phyloP scores from a whole-genome alignment of 2,888 invertebrate genomes.

The Melipona beecheii region DNA sequence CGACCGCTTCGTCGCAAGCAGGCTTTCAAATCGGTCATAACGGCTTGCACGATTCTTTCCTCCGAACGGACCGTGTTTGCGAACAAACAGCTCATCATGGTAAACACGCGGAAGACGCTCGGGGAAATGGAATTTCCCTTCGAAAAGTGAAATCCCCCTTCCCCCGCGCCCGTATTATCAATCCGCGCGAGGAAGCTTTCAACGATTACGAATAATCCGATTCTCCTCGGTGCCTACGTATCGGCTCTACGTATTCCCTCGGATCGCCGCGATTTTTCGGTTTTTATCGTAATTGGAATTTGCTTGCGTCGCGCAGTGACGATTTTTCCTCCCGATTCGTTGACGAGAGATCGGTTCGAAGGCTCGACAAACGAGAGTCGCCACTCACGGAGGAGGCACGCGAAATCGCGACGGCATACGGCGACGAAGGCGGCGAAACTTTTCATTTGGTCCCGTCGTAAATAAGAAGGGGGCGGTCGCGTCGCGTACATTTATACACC shows the following conservation, averaged over 20 bases:
- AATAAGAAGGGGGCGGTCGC: constrained; percentile 63
- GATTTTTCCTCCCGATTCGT: too few species aligned
- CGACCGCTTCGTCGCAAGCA: constrained; percentile 26
- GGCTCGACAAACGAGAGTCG: too few species aligned
- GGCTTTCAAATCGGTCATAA: constrained; percentile 55
- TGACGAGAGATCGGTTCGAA: too few species aligned
- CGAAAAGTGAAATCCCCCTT: constrained; percentile 46
- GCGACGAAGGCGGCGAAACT: constrained; percentile 38
- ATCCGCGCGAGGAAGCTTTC: constrained; percentile 41
- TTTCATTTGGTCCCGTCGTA: constrained; percentile 70
- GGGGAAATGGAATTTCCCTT: constrained; percentile 55
- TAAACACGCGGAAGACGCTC: constrained; percentile 55
- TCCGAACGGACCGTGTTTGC: constrained; percentile 57
- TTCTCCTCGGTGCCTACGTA: constrained; percentile 34
- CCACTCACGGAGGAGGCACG: too few species aligned
- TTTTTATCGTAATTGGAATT: neutral
- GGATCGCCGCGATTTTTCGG: neutral
- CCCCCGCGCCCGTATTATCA: constrained; percentile 48
- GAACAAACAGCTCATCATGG: constrained; percentile 53
- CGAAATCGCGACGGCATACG: too few species aligned
- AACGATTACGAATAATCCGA: constrained; percentile 46
- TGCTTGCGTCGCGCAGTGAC: too few species aligned
- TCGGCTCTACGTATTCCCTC: neutral
- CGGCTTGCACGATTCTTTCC: constrained; percentile 50
- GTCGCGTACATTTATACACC: neutral